Evolutionary conservation across 2,797 vertebrate species (phyloP).

Genomic region (Girardinus metallicus): DNA sequence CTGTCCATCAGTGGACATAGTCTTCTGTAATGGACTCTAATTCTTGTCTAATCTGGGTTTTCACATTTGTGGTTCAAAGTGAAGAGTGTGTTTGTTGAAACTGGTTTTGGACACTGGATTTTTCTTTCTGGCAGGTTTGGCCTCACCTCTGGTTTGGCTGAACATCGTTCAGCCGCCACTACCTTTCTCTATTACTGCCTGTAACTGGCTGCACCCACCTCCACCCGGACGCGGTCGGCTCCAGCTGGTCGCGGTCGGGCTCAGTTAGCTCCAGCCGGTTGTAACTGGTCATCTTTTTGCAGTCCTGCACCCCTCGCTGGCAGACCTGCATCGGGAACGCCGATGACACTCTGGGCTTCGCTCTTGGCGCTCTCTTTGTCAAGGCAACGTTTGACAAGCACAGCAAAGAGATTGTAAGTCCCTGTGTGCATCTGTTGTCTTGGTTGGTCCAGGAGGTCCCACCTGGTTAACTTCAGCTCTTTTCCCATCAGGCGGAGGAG

Average conservation of each 20-base stretch:
- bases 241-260: neutral
- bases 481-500: constrained; percentile 85
- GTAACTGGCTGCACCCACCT: neutral
- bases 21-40: neutral
- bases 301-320: constrained; percentile 97
- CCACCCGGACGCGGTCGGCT: neutral
- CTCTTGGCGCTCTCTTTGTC: constrained; percentile 94
- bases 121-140: neutral
- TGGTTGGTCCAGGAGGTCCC: neutral
- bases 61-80: neutral
- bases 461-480: neutral
- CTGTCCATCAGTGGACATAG: neutral
- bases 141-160: too few relatives aligned
- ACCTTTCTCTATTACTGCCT: too few relatives aligned
- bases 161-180: too few relatives aligned
- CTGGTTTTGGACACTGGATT: neutral
- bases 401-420: constrained; percentile 94
- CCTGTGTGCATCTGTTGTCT: too few relatives aligned
- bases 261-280: neutral
- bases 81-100: neutral
- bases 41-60: neutral
- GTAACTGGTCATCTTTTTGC: constrained; percentile 19
- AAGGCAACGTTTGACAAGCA: constrained; percentile 95
- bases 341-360: constrained; percentile 94
- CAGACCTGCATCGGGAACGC: constrained; percentile 97